Evolutionary conservation across 2,113 vertebrate genomes (phyloP).

Genomic region (Dunckerocampus dactyliophorus): DNA sequence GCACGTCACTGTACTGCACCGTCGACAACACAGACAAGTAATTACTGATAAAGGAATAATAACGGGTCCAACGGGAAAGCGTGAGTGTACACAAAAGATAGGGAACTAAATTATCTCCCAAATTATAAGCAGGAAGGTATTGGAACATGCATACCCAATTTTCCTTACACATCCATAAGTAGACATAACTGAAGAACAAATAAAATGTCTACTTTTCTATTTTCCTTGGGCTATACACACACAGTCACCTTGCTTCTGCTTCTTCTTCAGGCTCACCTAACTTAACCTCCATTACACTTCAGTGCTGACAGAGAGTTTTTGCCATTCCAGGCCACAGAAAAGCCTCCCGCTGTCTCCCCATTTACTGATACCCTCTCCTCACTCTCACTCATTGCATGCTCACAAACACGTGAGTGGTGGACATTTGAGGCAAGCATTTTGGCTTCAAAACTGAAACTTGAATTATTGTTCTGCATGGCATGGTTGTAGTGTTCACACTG

Average conservation of each 20-base stretch:
- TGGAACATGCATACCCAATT: too few species aligned
- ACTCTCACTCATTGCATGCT: constrained; percentile 4
- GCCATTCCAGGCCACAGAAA: constrained; percentile 33
- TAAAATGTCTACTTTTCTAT: not conserved
- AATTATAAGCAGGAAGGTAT: too few species aligned
- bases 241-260: not conserved
- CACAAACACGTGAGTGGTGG: too few species aligned
- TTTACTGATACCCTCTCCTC: constrained; percentile 43
- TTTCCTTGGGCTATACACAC: constrained; percentile 8
- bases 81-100: too few species aligned
- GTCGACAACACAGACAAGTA: too few species aligned
- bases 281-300: constrained; percentile 58
- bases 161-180: too few species aligned
- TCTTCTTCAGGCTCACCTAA: constrained; percentile 10
- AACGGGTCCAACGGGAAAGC: too few species aligned
- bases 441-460: constrained; percentile 25
- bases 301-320: constrained; percentile 62
- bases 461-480: constrained; percentile 24
- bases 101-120: too few species aligned
- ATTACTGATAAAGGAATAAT: too few species aligned
- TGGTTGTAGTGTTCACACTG: constrained; percentile 8
- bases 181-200: too few species aligned
- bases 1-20: too few species aligned
- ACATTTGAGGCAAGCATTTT: constrained; percentile 3
- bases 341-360: constrained; percentile 40